phyloP scores from a whole-genome alignment of 2,113 vertebrate species.

The Natator depressus region DNA sequence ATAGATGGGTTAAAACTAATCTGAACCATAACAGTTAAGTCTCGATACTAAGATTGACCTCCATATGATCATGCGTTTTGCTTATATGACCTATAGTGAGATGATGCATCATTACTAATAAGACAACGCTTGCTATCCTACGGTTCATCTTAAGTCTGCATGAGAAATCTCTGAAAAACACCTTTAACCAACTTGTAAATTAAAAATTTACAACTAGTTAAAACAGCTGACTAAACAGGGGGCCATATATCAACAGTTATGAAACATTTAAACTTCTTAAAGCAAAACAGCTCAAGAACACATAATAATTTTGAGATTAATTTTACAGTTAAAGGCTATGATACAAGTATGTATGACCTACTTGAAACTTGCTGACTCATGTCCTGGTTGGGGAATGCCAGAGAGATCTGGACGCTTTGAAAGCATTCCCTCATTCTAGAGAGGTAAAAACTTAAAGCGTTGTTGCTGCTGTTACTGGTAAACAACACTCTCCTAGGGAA shows the following conservation, averaged over 20 bases:
- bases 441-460: neutral
- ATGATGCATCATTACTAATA: fast-evolving
- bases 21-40: neutral
- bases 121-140: neutral
- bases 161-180: neutral
- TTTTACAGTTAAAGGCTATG: fast-evolving
- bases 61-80: neutral
- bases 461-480: neutral
- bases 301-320: fast-evolving
- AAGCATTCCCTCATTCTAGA: fast-evolving
- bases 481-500: neutral
- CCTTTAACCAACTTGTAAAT: neutral
- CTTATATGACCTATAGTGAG: neutral
- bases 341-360: fast-evolving
- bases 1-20: neutral
- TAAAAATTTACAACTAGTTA: neutral
- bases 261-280: neutral
- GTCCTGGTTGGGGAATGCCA: neutral
- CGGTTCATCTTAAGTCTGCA: neutral
- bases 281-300: neutral
- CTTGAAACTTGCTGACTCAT: fast-evolving
- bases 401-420: neutral
- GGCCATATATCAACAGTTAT: fast-evolving
- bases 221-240: neutral
- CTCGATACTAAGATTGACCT: neutral